Evolutionary conservation across 2,888 invertebrate genomes (phyloP).

Genomic region (Microchrysa polita): DNA sequence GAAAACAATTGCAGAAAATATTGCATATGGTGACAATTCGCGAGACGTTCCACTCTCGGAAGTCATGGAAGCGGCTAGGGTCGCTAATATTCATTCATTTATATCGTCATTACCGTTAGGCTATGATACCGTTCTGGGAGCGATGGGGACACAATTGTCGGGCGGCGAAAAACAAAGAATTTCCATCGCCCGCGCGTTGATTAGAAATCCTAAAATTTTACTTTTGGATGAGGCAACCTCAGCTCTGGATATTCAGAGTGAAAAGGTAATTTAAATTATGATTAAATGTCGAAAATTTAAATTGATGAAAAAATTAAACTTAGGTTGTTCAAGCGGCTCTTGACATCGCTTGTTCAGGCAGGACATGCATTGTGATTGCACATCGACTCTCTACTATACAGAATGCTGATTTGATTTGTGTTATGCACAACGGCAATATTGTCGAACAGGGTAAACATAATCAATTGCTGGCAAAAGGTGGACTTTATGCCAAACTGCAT

Average conservation of each 20-base stretch:
- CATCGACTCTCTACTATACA: conserved; percentile 85
- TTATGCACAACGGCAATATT: conserved; percentile 78
- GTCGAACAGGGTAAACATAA: conserved; percentile 80
- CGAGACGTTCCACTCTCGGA: conserved; percentile 73
- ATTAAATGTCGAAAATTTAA: neutral
- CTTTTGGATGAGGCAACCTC: conserved; percentile 81
- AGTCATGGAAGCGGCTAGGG: conserved; percentile 79
- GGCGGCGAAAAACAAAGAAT: conserved; percentile 90
- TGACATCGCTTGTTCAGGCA: conserved; percentile 80
- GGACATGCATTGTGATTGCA: conserved; percentile 87
- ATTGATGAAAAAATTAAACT: too few relatives aligned
- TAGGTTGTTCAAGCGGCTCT: conserved; percentile 82
- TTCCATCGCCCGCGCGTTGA: conserved; percentile 80
- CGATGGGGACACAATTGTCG: conserved; percentile 78
- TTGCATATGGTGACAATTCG: conserved; percentile 86
- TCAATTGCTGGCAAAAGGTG: conserved; percentile 72
- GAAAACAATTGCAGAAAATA: conserved; percentile 87
- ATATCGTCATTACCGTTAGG: conserved; percentile 80
- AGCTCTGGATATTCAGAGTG: conserved; percentile 79
- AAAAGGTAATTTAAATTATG: conserved; percentile 67
- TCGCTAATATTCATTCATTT: conserved; percentile 88
- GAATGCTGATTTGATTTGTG: conserved; percentile 85
- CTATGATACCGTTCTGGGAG: conserved; percentile 77
- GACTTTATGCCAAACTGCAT: conserved; percentile 74
- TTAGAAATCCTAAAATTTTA: conserved; percentile 75